Conservation (phyloP, 2,888 invertebrate species). For the Isotomurus palustris region DNA sequence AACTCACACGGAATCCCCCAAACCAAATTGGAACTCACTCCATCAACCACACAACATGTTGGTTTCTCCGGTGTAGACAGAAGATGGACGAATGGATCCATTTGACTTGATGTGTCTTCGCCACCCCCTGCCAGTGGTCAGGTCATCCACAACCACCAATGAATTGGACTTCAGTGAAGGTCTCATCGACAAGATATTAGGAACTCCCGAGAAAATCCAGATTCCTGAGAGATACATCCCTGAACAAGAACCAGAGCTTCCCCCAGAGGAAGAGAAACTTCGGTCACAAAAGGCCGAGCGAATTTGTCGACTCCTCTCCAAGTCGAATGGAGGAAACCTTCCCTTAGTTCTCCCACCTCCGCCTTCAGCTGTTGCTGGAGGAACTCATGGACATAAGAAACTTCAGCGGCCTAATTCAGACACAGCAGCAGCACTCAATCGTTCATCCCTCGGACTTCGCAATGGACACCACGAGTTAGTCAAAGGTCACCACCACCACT, state of each 20-base stretch:
- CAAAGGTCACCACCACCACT: conserved; percentile 3
- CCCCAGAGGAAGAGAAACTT: conserved; percentile 42
- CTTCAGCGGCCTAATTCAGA: neutral
- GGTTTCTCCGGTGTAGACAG: no score
- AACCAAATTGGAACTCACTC: no score
- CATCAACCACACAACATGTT: no score
- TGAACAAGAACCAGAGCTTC: conserved; percentile 33
- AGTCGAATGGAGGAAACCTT: conserved; percentile 35
- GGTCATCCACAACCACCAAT: conserved; percentile 22
- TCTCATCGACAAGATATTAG: conserved; percentile 44
- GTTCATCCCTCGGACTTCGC: neutral
- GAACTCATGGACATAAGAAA: neutral
- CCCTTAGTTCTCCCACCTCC: conserved; percentile 29
- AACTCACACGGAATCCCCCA: no score
- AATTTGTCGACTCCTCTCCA: conserved; percentile 42
- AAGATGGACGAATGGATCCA: conserved; percentile 41
- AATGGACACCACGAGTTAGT: neutral
- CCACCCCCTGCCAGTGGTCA: conserved; percentile 37
- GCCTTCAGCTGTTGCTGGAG: neutral
- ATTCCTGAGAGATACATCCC: conserved; percentile 46
- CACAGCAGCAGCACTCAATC: neutral
- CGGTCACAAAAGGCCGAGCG: conserved; percentile 44
- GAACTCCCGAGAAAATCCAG: conserved; percentile 43
- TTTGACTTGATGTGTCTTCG: conserved; percentile 36
- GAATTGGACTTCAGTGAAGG: conserved; percentile 44